Percentiles rank a stretch among this genome's conserved stretches.
Conservation (phyloP, 2,888 invertebrate species). For the Agrochola macilenta region DNA sequence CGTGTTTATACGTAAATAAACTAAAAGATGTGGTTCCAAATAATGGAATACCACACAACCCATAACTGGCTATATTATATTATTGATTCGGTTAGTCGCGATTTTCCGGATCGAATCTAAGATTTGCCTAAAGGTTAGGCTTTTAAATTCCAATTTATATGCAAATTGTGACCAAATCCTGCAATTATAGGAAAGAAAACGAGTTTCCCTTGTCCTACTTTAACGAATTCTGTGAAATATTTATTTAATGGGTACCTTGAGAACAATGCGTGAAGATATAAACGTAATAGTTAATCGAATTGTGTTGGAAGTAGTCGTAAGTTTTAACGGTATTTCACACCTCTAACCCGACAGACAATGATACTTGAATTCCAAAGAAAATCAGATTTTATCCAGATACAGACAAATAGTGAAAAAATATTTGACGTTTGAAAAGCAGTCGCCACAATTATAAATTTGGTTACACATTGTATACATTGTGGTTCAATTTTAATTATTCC, state of each 20-base stretch:
- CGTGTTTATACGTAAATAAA: too few species aligned
- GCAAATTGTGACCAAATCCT: conserved; percentile 52
- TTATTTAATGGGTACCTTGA: conserved; percentile 30
- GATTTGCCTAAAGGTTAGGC: conserved; percentile 48
- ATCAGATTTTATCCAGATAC: neutral
- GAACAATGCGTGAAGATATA: conserved; percentile 42
- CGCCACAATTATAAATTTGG: neutral
- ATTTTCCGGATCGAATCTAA: conserved; percentile 57
- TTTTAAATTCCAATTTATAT: conserved; percentile 60
- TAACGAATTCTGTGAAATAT: conserved; percentile 40
- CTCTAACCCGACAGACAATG: neutral
- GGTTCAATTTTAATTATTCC: neutral
- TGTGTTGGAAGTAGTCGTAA: conserved; percentile 19
- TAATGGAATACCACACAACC: too few species aligned
- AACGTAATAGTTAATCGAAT: conserved; percentile 19
- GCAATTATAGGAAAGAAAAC: conserved; percentile 56
- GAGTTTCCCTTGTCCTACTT: conserved; percentile 43
- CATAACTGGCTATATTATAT: neutral
- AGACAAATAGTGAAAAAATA: neutral
- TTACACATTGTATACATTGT: neutral
- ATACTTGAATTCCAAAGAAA: neutral
- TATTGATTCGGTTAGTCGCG: conserved; percentile 4
- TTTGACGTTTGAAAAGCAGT: neutral
- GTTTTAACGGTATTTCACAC: conserved; percentile 25
- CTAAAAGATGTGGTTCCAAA: too few species aligned